These are phyloP conservation scores for Trinorchestia longiramus DNA, from an alignment of 1,140 invertebrate genomes.

Conservation along the genomic window DNA sequence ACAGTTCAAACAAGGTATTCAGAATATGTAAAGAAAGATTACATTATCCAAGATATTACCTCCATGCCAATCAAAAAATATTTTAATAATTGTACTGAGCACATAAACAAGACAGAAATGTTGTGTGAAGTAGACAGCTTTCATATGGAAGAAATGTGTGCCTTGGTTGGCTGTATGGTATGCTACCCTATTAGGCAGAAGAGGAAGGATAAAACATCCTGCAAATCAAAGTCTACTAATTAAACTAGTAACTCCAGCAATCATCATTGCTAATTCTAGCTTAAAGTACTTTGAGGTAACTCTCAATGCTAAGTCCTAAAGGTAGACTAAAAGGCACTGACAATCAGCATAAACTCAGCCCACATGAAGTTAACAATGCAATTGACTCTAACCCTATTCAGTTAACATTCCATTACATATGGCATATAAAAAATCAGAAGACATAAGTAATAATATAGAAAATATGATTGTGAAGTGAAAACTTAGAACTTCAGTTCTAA, in stretches of 20 bases:
- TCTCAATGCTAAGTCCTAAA: background rate
- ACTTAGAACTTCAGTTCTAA: background rate
- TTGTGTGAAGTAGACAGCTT: background rate
- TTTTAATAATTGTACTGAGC: background rate
- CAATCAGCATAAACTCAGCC: background rate
- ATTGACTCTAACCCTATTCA: background rate
- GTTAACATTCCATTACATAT: background rate
- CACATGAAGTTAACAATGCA: background rate
- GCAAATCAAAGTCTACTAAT: background rate
- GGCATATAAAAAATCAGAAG: background rate
- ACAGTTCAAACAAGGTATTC: background rate
- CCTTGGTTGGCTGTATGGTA: background rate
- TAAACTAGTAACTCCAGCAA: no score
- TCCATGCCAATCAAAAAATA: background rate
- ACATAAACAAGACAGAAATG: background rate
- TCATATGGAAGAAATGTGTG: background rate
- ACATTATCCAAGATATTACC: background rate
- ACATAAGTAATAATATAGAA: no score
- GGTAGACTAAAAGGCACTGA: background rate
- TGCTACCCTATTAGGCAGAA: background rate
- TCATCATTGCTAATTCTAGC: no score
- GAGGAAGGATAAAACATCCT: background rate
- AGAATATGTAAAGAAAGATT: background rate
- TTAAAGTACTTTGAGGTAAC: no score
- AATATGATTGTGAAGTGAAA: background rate